Conservation (phyloP, 2,797 vertebrate genomes). For the Somateria mollissima region DNA sequence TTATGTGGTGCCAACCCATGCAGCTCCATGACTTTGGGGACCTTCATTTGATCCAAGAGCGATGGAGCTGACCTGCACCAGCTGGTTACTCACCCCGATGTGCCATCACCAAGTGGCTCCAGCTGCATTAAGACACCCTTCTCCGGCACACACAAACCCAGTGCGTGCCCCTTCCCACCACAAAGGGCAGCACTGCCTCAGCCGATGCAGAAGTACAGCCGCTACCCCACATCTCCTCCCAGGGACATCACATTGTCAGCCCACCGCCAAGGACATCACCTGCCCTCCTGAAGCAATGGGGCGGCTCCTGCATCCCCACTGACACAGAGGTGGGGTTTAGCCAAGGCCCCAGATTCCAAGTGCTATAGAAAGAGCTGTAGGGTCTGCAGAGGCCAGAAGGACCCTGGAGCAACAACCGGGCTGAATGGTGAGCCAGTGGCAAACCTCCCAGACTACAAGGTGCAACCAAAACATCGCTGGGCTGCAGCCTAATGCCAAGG, state of each 20-base stretch:
- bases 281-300: not conserved
- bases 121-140: not conserved
- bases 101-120: rapidly evolving
- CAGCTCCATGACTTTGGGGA: not conserved
- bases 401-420: not conserved
- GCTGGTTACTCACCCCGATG: not conserved
- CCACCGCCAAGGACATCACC: not conserved
- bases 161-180: not conserved
- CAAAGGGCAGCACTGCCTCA: not conserved
- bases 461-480: not conserved
- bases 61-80: not conserved
- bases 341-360: not conserved
- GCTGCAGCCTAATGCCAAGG: not conserved
- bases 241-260: not conserved
- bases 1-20: rapidly evolving
- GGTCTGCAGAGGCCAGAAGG: not conserved
- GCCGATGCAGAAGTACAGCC: not conserved
- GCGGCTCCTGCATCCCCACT: not conserved
- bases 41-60: too few species aligned
- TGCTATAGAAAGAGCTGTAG: rapidly evolving
- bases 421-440: rapidly evolving
- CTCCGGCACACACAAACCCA: rapidly evolving
- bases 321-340: not conserved
- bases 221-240: not conserved
- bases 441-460: not conserved